phyloP scores from a whole-genome alignment of 2,113 vertebrate genomes.

The Dinomys branickii region DNA sequence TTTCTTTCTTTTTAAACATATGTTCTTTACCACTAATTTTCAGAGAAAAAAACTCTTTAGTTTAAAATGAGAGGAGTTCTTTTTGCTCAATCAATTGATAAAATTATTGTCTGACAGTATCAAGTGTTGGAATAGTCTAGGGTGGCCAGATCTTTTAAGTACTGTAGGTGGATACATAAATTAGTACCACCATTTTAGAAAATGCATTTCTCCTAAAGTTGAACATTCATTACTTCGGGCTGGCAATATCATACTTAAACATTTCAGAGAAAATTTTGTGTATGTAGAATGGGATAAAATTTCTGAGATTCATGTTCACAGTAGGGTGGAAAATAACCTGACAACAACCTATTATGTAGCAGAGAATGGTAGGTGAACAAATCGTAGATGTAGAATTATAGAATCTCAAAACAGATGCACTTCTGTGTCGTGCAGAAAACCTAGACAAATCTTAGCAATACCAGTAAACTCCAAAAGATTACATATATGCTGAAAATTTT shows the following conservation, averaged over 20 bases:
- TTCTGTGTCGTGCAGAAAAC: background rate
- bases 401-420: background rate
- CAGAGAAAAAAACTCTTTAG: background rate
- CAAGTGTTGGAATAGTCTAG: background rate
- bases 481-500: background rate
- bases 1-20: background rate
- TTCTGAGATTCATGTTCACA: background rate
- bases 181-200: background rate
- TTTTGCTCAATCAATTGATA: background rate
- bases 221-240: background rate
- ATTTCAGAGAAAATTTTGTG: background rate
- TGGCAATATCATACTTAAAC: background rate
- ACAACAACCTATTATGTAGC: background rate
- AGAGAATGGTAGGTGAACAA: background rate
- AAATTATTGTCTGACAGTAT: background rate
- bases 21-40: background rate
- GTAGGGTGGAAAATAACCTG: background rate
- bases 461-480: background rate
- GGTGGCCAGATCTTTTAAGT: background rate
- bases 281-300: background rate
- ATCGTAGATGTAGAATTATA: background rate
- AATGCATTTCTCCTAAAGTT: background rate
- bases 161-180: background rate
- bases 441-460: background rate
- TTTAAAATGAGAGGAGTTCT: background rate